Evolutionary conservation across 2,888 invertebrate genomes (phyloP), one percentile per base, ranked within the genome.

Genomic region (Luperina testacea): DNA sequence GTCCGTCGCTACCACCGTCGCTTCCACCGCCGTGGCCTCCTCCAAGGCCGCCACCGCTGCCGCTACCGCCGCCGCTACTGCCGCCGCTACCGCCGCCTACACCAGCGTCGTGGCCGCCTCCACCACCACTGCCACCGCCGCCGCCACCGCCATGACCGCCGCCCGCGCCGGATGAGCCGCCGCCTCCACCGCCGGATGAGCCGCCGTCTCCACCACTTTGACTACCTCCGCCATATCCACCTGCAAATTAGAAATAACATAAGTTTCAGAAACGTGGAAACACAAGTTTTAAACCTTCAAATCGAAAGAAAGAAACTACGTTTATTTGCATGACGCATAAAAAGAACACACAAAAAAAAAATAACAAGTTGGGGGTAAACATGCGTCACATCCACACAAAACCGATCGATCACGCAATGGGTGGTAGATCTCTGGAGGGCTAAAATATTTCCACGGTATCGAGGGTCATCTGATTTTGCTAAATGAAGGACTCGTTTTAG

Each of bases 31-130:
- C 86, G 3, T 80, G 80, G 5, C 88, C 81, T 17, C 91, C 81
- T 15, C 88, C 87, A 7, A 89, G 87, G 1, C 89, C 86, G 20
- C 89, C 86, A 1, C 85, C 78, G 11, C 90, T 90, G 7, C 89
- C 82, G 8, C 85, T 80, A 7, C 81, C 81, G 2, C 87, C 78
- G 11, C 90, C 81, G n/a, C n/a, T n/a, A n/a, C n/a, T n/a, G n/a
- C 90, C 90, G 7, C 89, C 82, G 8, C 85, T 80, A 7, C 81
- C 81, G 2, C 87, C 78, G 11, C 90, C 81, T 11, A 87, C 85
- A 11, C 90, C 88, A 5, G 87, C 78, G 0, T 87, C 86, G 4
- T 81, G 81, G 5, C 88, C 81, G 15, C 91, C 81, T 17, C 88
- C 83, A 42, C 20, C 7, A 0, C 71, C 38, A 1, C 45, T 9